phyloP scores from a whole-genome alignment of 2,888 invertebrate species.

The Conus canariensis region DNA sequence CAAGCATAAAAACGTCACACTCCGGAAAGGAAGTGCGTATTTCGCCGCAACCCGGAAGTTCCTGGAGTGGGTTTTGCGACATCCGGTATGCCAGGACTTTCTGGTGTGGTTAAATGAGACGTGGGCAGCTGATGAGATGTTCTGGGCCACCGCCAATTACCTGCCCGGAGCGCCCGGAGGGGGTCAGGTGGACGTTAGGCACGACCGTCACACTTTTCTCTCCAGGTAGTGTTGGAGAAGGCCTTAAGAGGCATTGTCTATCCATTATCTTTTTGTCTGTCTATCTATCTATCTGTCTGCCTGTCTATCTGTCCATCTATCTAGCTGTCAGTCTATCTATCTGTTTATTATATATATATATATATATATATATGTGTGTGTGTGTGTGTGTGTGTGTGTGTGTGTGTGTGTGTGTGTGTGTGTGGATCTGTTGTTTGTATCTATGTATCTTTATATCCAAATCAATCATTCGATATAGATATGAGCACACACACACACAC shows the following conservation, averaged over 20 bases:
- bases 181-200: conserved; percentile 17
- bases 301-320: neutral
- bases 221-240: neutral
- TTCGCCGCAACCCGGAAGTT: conserved; percentile 69
- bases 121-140: conserved; percentile 73
- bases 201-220: neutral
- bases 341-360: too few relatives aligned
- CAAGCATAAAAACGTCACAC: conserved; percentile 51
- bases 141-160: conserved; percentile 74
- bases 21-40: conserved; percentile 72
- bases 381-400: neutral
- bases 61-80: conserved; percentile 66
- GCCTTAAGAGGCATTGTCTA: neutral
- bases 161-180: conserved; percentile 69
- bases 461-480: too few relatives aligned
- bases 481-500: too few relatives aligned
- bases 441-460: too few relatives aligned
- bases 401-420: too few relatives aligned
- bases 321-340: neutral
- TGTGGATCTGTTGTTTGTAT: too few relatives aligned
- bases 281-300: neutral
- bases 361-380: neutral
- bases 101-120: conserved; percentile 70
- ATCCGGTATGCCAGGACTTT: conserved; percentile 61
- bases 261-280: neutral